These are phyloP conservation scores for Phalacrocorax pelagicus DNA, from an alignment of 2,113 vertebrate species.

Conservation along the genomic window DNA sequence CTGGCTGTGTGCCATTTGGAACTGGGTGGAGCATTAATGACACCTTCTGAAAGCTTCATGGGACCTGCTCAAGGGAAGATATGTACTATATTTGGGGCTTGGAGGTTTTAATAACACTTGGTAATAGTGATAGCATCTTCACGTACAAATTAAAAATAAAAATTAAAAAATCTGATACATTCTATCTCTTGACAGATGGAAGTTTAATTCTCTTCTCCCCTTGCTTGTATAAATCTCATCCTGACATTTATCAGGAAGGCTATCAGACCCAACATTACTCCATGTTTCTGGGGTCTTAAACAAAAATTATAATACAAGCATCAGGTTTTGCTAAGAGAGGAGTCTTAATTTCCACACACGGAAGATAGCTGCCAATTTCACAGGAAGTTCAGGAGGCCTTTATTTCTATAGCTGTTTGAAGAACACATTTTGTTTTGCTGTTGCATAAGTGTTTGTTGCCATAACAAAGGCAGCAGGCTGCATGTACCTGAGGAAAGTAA, in stretches of 20 bases:
- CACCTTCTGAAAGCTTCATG: conserved; percentile 55
- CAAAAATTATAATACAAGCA: background rate
- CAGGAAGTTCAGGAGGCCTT: background rate
- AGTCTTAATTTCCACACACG: background rate
- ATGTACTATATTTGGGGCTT: background rate
- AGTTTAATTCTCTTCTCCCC: background rate
- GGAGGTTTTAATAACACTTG: background rate
- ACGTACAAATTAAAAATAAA: background rate
- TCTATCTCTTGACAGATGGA: background rate
- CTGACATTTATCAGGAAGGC: conserved; percentile 9
- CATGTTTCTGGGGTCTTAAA: background rate
- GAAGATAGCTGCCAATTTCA: background rate
- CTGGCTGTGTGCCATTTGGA: background rate
- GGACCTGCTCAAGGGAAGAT: background rate
- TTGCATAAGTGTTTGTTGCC: background rate
- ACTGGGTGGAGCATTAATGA: conserved; percentile 29
- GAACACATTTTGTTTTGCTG: background rate
- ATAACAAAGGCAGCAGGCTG: background rate
- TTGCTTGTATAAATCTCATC: background rate
- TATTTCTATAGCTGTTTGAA: background rate
- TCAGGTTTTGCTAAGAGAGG: background rate
- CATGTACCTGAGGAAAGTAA: background rate
- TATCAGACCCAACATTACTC: background rate
- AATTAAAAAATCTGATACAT: background rate
- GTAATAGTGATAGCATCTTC: background rate